A percentile compares a stretch with the other conserved stretches of the same genome.
phyloP scores from a whole-genome alignment of 2,888 invertebrate genomes.

The Cosmopolites sordidus region DNA sequence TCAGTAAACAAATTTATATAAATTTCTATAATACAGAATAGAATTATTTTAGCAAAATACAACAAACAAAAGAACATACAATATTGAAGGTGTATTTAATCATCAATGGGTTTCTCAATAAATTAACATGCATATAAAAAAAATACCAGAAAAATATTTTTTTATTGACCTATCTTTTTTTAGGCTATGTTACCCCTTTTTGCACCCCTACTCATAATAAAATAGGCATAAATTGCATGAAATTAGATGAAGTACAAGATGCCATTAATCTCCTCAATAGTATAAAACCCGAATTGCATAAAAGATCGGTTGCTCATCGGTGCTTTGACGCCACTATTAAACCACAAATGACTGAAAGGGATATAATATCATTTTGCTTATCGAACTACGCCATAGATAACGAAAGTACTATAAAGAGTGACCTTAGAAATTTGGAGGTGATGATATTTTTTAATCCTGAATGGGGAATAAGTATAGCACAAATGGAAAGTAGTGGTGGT shows the following conservation, averaged over 20 bases:
- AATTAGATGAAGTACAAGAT: conserved; percentile 54
- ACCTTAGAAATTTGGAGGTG: conserved; percentile 63
- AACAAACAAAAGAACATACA: too few relatives aligned
- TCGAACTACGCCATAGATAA: conserved; percentile 48
- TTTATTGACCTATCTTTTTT: background rate
- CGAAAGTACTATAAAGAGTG: conserved; percentile 49
- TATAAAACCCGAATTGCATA: conserved; percentile 61
- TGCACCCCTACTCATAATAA: conserved; percentile 46
- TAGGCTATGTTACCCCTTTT: background rate
- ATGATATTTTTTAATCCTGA: conserved; percentile 66
- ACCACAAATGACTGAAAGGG: conserved; percentile 60
- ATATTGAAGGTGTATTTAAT: too few relatives aligned
- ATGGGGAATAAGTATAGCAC: conserved; percentile 65
- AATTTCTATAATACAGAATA: too few relatives aligned
- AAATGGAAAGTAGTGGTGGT: conserved; percentile 43
- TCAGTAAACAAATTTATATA: too few relatives aligned
- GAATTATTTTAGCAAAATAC: too few relatives aligned
- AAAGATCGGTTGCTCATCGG: conserved; percentile 54
- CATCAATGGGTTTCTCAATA: too few relatives aligned
- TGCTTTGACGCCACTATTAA: conserved; percentile 53
- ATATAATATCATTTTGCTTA: conserved; percentile 56
- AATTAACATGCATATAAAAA: background rate
- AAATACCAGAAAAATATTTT: background rate
- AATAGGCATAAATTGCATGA: conserved; percentile 62
- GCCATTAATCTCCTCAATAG: conserved; percentile 62